A percentile compares a stretch with the other conserved stretches of the same genome.
Conservation (phyloP, 2,888 invertebrate genomes). For the Harpagoxenus sublaevis region DNA sequence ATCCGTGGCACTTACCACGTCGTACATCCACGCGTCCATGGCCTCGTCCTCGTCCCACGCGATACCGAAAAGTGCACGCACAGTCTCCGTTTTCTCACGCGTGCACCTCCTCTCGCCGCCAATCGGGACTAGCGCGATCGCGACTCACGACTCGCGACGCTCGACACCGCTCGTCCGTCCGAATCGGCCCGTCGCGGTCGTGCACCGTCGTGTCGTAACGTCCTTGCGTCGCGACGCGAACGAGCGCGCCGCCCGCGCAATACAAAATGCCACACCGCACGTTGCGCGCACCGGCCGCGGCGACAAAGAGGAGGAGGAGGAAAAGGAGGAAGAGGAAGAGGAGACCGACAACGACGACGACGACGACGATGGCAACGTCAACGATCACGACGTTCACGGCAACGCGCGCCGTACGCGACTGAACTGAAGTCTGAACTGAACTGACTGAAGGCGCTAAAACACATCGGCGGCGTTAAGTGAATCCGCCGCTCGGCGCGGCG, state of each 20-base stretch:
- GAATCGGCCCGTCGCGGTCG: neutral
- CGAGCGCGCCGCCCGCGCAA: slow-evolving; percentile 46
- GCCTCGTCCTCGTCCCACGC: slow-evolving; percentile 66
- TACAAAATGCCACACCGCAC: neutral
- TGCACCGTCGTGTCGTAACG: no score
- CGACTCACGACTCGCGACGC: neutral
- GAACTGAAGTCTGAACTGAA: no score
- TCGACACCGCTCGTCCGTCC: neutral
- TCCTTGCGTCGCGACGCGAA: slow-evolving; percentile 71
- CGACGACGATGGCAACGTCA: slow-evolving; percentile 49
- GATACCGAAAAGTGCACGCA: slow-evolving; percentile 12
- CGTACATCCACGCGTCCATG: slow-evolving; percentile 86
- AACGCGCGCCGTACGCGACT: slow-evolving; percentile 83
- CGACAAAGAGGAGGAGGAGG: slow-evolving; percentile 49
- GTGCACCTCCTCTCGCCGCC: neutral
- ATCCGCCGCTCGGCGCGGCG: slow-evolving; percentile 47
- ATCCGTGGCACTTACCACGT: slow-evolving; percentile 82
- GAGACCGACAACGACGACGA: slow-evolving; percentile 45
- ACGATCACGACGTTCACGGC: slow-evolving; percentile 75
- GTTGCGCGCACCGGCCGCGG: neutral
- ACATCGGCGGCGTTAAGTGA: slow-evolving; percentile 70
- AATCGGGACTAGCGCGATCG: neutral
- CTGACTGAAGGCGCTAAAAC: slow-evolving; percentile 61
- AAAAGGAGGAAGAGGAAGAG: neutral
- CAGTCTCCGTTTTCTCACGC: slow-evolving; percentile 29